Conservation (phyloP, 2,888 invertebrate genomes). For the Phasia obesa region DNA sequence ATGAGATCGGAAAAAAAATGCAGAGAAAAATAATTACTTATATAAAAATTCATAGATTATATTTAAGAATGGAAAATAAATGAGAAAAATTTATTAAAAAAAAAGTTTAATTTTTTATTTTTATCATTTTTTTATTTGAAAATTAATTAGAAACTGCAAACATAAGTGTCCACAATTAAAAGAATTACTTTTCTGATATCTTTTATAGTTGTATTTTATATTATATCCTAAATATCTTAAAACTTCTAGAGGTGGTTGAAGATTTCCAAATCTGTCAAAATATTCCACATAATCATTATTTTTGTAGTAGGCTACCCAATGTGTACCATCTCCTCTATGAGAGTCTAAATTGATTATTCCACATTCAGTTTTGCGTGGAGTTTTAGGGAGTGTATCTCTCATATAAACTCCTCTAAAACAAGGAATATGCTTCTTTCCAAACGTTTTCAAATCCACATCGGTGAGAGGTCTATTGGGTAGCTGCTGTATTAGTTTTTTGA, state of each 20-base stretch:
- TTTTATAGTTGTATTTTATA: neutral
- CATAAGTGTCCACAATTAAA: neutral
- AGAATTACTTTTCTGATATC: too few species aligned
- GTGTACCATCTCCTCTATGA: too few species aligned
- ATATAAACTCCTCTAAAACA: too few species aligned
- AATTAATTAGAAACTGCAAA: too few species aligned
- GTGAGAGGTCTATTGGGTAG: too few species aligned
- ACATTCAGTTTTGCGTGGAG: too few species aligned
- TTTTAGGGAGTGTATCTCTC: too few species aligned
- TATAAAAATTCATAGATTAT: neutral
- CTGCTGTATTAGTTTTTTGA: too few species aligned
- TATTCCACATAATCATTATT: neutral
- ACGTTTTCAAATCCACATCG: too few species aligned
- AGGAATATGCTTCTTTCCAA: too few species aligned
- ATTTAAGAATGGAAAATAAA: neutral
- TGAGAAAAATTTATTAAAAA: neutral
- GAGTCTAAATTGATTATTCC: too few species aligned
- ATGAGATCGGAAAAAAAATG: neutral
- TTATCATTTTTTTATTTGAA: neutral
- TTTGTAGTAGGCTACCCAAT: neutral
- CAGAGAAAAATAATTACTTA: neutral
- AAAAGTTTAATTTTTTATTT: neutral
- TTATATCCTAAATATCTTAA: neutral
- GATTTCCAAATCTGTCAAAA: neutral
- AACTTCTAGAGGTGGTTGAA: neutral